Percentiles rank a stretch among this genome's conserved stretches.
phyloP scores from a whole-genome alignment of 1,140 invertebrate genomes.

The Dendroctonus valens region DNA sequence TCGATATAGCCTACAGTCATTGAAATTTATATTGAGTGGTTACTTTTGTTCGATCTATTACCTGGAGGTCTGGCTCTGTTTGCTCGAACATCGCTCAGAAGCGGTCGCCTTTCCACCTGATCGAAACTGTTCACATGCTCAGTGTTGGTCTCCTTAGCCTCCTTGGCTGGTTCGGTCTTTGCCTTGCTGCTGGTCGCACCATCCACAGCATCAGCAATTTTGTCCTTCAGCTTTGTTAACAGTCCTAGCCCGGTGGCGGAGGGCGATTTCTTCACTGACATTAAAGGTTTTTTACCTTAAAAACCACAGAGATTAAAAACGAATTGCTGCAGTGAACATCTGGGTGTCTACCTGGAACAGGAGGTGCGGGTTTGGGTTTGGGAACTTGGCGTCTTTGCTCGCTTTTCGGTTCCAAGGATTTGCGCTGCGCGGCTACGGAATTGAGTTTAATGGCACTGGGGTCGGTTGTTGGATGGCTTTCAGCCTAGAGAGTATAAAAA shows the following conservation, averaged over 20 bases:
- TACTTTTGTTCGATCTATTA: slow-evolving; percentile 13
- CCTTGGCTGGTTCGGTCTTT: slow-evolving; percentile 27
- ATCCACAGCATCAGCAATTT: slow-evolving; percentile 51
- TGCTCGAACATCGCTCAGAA: slow-evolving; percentile 62
- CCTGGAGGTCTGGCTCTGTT: slow-evolving; percentile 57
- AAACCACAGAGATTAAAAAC: background rate
- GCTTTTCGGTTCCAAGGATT: slow-evolving; percentile 54
- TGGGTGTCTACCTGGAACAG: slow-evolving; percentile 37
- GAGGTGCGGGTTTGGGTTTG: slow-evolving; percentile 46
- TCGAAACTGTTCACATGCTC: slow-evolving; percentile 56
- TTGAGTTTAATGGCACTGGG: slow-evolving; percentile 38
- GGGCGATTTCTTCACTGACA: slow-evolving; percentile 64
- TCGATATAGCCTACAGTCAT: background rate
- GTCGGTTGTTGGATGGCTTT: slow-evolving; percentile 28
- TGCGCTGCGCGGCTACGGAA: slow-evolving; percentile 54
- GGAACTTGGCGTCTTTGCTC: slow-evolving; percentile 43
- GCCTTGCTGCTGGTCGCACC: slow-evolving; percentile 44
- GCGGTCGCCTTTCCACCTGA: slow-evolving; percentile 59
- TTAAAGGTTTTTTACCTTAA: slow-evolving; percentile 58
- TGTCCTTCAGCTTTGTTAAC: slow-evolving; percentile 60
- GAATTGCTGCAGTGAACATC: background rate
- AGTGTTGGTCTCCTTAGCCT: slow-evolving; percentile 29
- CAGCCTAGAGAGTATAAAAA: slow-evolving; percentile 16
- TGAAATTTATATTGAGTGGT: too few species aligned
- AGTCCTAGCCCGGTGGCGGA: slow-evolving; percentile 56